These are phyloP conservation scores for Aegotheles bennettii DNA, from an alignment of 2,113 vertebrate genomes.

Conservation along the genomic window DNA sequence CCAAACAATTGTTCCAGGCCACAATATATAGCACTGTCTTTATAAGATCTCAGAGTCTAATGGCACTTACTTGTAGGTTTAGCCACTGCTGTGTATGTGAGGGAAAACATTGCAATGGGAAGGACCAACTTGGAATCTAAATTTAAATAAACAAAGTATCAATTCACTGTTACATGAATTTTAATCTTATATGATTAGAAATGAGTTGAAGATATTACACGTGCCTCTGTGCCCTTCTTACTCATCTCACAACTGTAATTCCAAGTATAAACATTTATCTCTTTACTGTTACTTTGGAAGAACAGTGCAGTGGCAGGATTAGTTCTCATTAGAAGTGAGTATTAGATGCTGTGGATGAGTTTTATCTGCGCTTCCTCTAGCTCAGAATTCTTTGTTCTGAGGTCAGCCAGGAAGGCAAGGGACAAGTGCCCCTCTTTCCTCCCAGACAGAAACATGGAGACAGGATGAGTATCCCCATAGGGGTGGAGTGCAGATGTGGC, in stretches of 20 bases:
- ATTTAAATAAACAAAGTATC: background rate
- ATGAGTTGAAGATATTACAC: background rate
- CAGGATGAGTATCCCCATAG: background rate
- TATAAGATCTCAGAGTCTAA: background rate
- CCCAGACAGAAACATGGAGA: background rate
- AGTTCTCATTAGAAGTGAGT: background rate
- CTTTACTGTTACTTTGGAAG: background rate
- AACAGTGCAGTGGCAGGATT: accelerated
- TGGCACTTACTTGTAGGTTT: background rate
- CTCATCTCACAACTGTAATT: background rate
- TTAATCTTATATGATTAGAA: background rate
- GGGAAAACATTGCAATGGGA: background rate
- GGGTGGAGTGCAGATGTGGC: background rate
- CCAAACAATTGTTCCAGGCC: background rate
- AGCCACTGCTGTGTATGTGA: background rate
- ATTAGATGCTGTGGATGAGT: background rate
- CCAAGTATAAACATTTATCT: background rate
- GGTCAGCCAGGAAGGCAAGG: background rate
- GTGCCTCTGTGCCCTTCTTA: background rate
- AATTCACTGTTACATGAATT: background rate
- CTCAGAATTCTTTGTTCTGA: constrained; percentile 21
- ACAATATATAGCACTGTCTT: background rate
- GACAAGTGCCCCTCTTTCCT: background rate
- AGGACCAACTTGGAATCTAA: background rate
- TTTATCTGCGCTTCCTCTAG: background rate